phyloP scores from a whole-genome alignment of 2,888 invertebrate species.

The Malacosoma neustria region DNA sequence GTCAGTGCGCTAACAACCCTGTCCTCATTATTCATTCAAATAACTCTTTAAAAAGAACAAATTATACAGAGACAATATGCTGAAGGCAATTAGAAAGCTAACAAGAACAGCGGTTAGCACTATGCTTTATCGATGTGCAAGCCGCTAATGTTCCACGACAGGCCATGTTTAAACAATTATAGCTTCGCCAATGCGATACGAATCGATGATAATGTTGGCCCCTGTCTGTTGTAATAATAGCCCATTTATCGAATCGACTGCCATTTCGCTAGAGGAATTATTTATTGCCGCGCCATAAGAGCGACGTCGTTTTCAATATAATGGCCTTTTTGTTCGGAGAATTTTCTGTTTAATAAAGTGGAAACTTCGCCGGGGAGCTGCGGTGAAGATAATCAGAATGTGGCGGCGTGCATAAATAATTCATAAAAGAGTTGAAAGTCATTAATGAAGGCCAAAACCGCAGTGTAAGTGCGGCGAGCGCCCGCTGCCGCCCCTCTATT shows the following conservation, averaged over 20 bases:
- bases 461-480: slow-evolving; percentile 25
- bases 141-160: slow-evolving; percentile 51
- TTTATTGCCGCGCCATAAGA: slow-evolving; percentile 60
- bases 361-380: slow-evolving; percentile 41
- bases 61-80: slow-evolving; percentile 14
- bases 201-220: slow-evolving; percentile 67
- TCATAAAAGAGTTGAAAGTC: slow-evolving; percentile 57
- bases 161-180: slow-evolving; percentile 69
- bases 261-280: slow-evolving; percentile 61
- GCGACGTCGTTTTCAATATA: slow-evolving; percentile 56
- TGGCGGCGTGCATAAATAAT: slow-evolving; percentile 58
- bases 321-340: slow-evolving; percentile 46
- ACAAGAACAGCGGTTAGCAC: slow-evolving; percentile 30
- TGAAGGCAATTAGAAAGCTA: slow-evolving; percentile 43
- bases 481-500: slow-evolving; percentile 4
- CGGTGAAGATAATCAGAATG: slow-evolving; percentile 47
- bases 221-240: slow-evolving; percentile 67
- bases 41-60: slow-evolving; percentile 22
- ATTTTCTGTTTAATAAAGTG: slow-evolving; percentile 62
- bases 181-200: slow-evolving; percentile 59
- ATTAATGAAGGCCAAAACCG: slow-evolving; percentile 58
- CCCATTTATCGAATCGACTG: slow-evolving; percentile 62
- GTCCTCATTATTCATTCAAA: slow-evolving; percentile 23
- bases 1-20: slow-evolving; percentile 27
- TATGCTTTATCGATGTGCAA: slow-evolving; percentile 54